phyloP scores from a whole-genome alignment of 2,113 vertebrate genomes.

The Mungos mungo region DNA sequence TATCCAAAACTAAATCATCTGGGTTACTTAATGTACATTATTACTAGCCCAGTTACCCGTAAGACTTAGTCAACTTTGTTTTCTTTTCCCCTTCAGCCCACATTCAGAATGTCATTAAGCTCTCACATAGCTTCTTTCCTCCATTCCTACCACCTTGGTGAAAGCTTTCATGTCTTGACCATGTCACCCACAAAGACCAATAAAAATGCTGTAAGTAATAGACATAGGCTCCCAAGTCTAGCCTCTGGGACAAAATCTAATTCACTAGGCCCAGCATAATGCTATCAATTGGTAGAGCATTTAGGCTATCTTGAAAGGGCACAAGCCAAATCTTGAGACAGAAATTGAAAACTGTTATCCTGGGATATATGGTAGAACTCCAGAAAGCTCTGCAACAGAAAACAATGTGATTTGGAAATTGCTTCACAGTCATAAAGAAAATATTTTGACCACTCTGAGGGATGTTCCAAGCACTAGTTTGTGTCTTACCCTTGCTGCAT shows the following conservation, averaged over 20 bases:
- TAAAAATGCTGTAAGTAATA: neutral
- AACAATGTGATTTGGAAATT: conserved; percentile 61
- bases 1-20: neutral
- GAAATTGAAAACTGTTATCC: conserved; percentile 32
- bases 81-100: neutral
- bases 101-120: neutral
- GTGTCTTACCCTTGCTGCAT: conserved; percentile 54
- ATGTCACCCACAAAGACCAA: neutral
- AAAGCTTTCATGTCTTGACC: neutral
- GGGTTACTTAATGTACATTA: neutral
- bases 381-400: conserved; percentile 47
- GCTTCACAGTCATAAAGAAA: conserved; percentile 70
- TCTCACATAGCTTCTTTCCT: conserved; percentile 14
- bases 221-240: neutral
- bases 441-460: conserved; percentile 60
- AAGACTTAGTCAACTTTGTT: neutral
- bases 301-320: neutral
- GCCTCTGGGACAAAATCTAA: neutral
- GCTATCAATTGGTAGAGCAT: neutral
- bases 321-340: conserved; percentile 21
- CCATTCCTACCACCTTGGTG: neutral
- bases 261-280: neutral
- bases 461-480: conserved; percentile 65
- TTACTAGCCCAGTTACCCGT: neutral
- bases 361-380: conserved; percentile 29